Percentiles rank a stretch among this genome's conserved stretches.
Evolutionary conservation across 2,888 invertebrate species (phyloP).

Genomic region (Drosophila nigricruria): DNA sequence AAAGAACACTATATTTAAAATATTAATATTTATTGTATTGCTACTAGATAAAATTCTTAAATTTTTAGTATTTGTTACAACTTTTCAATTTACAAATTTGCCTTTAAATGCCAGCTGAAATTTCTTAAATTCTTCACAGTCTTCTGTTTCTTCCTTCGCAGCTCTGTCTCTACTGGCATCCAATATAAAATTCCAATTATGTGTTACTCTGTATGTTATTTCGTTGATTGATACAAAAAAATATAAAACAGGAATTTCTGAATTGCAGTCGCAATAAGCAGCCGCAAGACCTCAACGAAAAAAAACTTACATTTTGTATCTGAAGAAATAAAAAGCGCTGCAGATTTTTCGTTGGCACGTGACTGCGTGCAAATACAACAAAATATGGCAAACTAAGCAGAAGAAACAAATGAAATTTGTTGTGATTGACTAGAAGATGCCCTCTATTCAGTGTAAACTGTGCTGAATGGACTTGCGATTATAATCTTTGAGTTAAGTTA

Average conservation of each 20-base stretch:
- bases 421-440: constrained; percentile 6
- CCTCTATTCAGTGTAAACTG: background rate
- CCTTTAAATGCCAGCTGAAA: constrained; percentile 3
- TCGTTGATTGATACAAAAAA: constrained; percentile 54
- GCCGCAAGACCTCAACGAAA: constrained; percentile 15
- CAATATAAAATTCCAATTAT: constrained; percentile 31
- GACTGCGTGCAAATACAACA: constrained; percentile 50
- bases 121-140: background rate
- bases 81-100: background rate
- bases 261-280: constrained; percentile 51
- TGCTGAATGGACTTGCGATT: background rate
- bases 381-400: background rate
- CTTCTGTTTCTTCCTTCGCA: background rate
- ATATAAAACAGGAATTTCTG: constrained; percentile 20
- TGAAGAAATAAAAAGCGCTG: constrained; percentile 29
- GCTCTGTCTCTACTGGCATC: background rate
- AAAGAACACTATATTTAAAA: too few species aligned
- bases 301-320: constrained; percentile 19
- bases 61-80: background rate
- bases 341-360: constrained; percentile 62
- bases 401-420: constrained; percentile 2
- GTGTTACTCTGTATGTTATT: constrained; percentile 16
- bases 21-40: too few species aligned
- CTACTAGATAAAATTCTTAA: background rate
- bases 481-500: background rate